Evolutionary conservation across 2,888 invertebrate species (phyloP), one percentile per base, ranked within the genome.

Genomic region (Lissocephala sabroskyi): DNA sequence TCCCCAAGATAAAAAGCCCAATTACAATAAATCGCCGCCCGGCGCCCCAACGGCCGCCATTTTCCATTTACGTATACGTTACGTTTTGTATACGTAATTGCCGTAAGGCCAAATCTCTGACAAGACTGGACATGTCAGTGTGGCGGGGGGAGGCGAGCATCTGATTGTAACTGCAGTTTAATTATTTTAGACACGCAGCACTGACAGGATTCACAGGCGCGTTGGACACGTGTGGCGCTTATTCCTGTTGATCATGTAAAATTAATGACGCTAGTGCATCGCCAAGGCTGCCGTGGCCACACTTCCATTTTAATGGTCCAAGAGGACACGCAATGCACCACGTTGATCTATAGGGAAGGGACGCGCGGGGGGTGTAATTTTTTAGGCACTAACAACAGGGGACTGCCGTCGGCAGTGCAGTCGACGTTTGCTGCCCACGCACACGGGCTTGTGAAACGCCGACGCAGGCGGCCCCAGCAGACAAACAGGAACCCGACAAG

Each of bases 171-270:
- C 49, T 41, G 52, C 47, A 28, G 37, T 44, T 40, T 78, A 78
- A 78, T 78, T 73, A 64, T 56, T 67, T 66, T 53, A 49, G 47
- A 58, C 79, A 76, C 76, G 74, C 73, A 78, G 58, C 76, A 23
- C 7, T 23, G 7, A 7, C 23, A 3, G 23, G 7, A 7, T 23
- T 23, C 4, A 7, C 23, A 4, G 16, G n/a, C 11, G 2, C 6
- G 19, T 18, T 36, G 16, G 29, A n/a, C 32, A 29, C 28, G 13
- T 41, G 17, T 32, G 29, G 14, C 16, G 6, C 10, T 16, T 16
- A 35, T 13, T 35, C 13, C 13, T 51, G n/a, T n/a, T n/a, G n/a
- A n/a, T n/a, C 56, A 62, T 53, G 51, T 59, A 71, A 16, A 6
- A 35, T 75, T 33, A 66, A 45, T 13, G 44, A 49, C 30, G 1